These are phyloP conservation scores for Anableps anableps DNA, from an alignment of 2,797 vertebrate species.

Conservation along the genomic window DNA sequence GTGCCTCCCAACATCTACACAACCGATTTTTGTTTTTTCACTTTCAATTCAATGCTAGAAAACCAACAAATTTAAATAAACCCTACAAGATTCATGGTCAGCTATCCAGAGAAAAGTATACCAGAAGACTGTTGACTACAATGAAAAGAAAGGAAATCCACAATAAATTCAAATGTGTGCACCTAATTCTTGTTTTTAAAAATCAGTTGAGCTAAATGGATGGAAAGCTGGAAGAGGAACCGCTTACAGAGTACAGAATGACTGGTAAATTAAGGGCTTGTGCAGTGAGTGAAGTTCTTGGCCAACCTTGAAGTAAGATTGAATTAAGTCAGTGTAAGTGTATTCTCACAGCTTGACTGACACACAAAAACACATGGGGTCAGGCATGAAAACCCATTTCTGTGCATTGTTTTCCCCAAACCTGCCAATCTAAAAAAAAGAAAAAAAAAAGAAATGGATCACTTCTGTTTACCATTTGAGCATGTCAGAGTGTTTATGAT, in stretches of 20 bases:
- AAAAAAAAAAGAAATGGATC: background rate
- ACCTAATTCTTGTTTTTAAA: background rate
- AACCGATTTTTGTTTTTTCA: background rate
- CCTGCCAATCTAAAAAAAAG: background rate
- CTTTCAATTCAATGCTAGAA: background rate
- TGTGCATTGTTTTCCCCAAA: slow-evolving; percentile 6
- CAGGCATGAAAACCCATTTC: slow-evolving; percentile 14
- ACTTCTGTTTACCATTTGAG: background rate
- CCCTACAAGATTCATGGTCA: background rate
- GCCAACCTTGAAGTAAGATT: slow-evolving; percentile 14
- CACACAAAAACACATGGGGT: slow-evolving; percentile 1
- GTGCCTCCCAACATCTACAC: background rate
- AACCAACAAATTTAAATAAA: background rate
- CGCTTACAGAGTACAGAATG: slow-evolving; percentile 46
- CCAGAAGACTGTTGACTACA: background rate
- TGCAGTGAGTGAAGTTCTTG: slow-evolving; percentile 7
- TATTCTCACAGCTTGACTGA: slow-evolving; percentile 14
- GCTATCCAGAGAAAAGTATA: background rate
- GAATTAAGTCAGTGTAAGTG: background rate
- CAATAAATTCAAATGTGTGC: background rate
- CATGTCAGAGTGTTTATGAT: slow-evolving; percentile 41
- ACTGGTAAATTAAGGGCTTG: slow-evolving; percentile 24
- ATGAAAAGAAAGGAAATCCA: background rate
- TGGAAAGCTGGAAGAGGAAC: background rate
- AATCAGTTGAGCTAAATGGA: background rate